Evolutionary conservation across 37 sponge, comb jelly and placozoan species (phyloP).

Genomic region (Eunapius fragilis): DNA sequence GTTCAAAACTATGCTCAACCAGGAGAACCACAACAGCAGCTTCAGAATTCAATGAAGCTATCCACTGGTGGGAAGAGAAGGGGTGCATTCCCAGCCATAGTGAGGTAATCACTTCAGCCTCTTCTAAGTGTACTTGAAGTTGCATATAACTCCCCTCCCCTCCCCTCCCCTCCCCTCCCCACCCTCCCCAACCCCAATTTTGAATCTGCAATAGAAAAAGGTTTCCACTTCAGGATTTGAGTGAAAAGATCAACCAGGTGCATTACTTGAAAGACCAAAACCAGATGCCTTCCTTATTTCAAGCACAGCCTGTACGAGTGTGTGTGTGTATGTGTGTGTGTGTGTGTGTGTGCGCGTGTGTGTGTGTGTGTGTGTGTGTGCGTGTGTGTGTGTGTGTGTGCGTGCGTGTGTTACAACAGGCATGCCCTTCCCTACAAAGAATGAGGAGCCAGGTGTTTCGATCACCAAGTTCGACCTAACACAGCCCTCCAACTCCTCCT

Average conservation of each 20-base stretch:
- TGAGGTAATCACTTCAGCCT: not conserved
- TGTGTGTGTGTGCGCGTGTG: not conserved
- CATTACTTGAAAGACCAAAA: not conserved
- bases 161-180: too few species aligned
- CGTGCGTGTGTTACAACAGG: not conserved
- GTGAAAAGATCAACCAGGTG: not conserved
- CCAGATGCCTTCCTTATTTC: not conserved
- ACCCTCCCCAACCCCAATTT: too few species aligned
- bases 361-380: conserved; percentile 3
- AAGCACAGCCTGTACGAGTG: not conserved
- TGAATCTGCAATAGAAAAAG: not conserved
- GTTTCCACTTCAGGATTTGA: not conserved
- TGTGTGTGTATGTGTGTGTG: not conserved
- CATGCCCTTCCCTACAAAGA: not conserved
- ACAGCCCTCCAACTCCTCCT: not conserved
- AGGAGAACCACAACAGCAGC: not conserved
- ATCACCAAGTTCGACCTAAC: not conserved
- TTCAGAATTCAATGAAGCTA: not conserved
- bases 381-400: not conserved
- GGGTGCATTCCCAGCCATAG: not conserved
- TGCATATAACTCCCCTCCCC: too few species aligned
- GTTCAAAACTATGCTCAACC: not conserved
- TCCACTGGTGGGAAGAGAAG: not conserved
- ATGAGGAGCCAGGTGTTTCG: not conserved
- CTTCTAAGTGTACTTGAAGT: not conserved